Base-by-base conservation (phyloP, 2,797 vertebrate genomes). In the Yasuhikotakia modesta region DNA sequence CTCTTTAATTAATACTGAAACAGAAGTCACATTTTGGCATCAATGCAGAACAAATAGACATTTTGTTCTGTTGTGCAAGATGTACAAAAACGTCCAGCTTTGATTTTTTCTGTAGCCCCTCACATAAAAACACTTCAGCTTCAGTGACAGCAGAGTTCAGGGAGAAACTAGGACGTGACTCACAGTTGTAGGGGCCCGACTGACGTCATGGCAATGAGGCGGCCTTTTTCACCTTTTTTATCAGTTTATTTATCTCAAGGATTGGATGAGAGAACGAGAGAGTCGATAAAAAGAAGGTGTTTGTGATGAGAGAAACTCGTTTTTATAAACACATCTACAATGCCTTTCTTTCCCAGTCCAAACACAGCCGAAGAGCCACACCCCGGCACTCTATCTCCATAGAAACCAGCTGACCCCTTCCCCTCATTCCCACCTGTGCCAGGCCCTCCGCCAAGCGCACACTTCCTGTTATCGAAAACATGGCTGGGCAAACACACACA, bases 211-310 rank as follows among this genome's bases (percentile, higher is more conserved):
- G 57, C 55, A 63, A 64, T 46, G 27, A 39, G n/a, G 27, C 19
- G 24, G 35, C 78, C 64, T 65, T 70, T 68, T 60, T 30, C 81
- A 55, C 74, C 64, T 48, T 70, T 78, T 69, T 78, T 78, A 83
- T 75, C 75, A 78, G 75, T 65, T 80, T 80, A 78, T 80, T 83
- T 83, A 83, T 78, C 66, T 70, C 64, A 63, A 14, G 21, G 73
- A 76, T 63, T 58, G 73, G 58, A 76, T 72, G 73, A 70, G 69
- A 63, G 63, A 57, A 60, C 63, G 77, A 72, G 55, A 79, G 30
- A 76, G 64, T 45, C 39, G 66, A 68, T n/a, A 69, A 24, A 71
- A 60, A 72, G 72, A 53, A 70, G 72, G 78, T 78, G 82, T 80
- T 83, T 81, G 82, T 83, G 79, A 83, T 74, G 74, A 75, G 71